These are phyloP conservation scores for Agrotis ipsilon DNA, from an alignment of 2,888 invertebrate species.

Conservation along the genomic window DNA sequence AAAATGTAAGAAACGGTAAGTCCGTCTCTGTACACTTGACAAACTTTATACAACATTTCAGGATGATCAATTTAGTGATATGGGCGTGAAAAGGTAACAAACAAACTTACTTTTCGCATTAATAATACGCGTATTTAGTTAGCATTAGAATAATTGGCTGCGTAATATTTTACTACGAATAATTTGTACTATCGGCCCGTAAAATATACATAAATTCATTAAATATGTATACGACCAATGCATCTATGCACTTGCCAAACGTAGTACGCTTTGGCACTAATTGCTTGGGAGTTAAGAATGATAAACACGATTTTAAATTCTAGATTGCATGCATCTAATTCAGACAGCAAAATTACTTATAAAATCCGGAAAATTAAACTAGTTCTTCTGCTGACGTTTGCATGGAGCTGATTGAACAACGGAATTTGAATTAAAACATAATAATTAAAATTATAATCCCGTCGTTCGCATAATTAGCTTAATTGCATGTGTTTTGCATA, in stretches of 20 bases:
- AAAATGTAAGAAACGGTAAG: too few relatives aligned
- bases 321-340: conserved; percentile 6
- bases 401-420: background rate
- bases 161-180: background rate
- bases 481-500: conserved; percentile 54
- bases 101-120: too few relatives aligned
- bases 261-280: conserved; percentile 41
- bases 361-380: background rate
- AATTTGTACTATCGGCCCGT: conserved; percentile 4
- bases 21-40: too few relatives aligned
- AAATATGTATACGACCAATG: background rate
- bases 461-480: conserved; percentile 29
- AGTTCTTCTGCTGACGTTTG: background rate
- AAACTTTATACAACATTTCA: too few relatives aligned
- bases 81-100: too few relatives aligned
- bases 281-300: conserved; percentile 20
- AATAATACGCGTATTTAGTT: too few relatives aligned
- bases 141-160: too few relatives aligned
- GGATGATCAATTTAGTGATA: too few relatives aligned
- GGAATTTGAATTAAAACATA: conserved; percentile 9
- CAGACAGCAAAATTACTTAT: background rate
- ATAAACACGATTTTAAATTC: conserved; percentile 31
- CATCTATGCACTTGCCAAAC: conserved; percentile 29
- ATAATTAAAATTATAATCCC: conserved; percentile 13
- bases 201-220: conserved; percentile 30